Conservation (phyloP, 2,888 invertebrate genomes). For the Drosophila cognata region DNA sequence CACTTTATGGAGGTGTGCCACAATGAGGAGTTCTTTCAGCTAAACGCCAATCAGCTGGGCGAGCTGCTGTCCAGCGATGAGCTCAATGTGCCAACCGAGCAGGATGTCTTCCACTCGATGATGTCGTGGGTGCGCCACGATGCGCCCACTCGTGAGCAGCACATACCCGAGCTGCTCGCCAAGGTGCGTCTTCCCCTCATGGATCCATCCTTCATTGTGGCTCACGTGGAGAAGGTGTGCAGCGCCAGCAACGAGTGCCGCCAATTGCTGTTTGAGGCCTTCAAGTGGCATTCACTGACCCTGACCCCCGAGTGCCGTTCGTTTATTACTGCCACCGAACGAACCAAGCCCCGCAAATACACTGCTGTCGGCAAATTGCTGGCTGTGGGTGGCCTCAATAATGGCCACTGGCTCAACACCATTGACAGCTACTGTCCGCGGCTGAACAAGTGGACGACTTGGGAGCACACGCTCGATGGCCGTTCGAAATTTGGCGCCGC, state of each 20-base stretch:
- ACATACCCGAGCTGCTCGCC: constrained; percentile 90
- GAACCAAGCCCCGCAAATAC: constrained; percentile 95
- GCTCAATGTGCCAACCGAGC: too few relatives aligned
- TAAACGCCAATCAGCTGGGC: too few relatives aligned
- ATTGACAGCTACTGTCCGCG: constrained; percentile 92
- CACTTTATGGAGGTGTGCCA: constrained; percentile 76
- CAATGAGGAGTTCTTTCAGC: too few relatives aligned
- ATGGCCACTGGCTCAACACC: constrained; percentile 90
- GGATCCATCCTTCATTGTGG: constrained; percentile 95
- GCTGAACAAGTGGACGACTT: constrained; percentile 84
- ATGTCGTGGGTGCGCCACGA: too few relatives aligned
- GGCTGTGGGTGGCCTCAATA: constrained; percentile 97
- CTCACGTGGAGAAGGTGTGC: constrained; percentile 91
- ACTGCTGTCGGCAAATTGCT: constrained; percentile 86
- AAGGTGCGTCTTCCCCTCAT: constrained; percentile 93
- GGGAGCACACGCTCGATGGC: constrained; percentile 85
- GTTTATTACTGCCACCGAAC: constrained; percentile 89
- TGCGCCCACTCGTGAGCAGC: too few relatives aligned
- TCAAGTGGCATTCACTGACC: constrained; percentile 93
- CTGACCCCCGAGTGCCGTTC: constrained; percentile 92
- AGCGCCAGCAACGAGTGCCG: constrained; percentile 90
- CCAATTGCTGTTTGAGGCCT: constrained; percentile 95
- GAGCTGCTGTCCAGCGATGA: too few relatives aligned
- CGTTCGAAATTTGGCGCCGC: constrained; percentile 96
- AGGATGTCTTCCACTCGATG: too few relatives aligned